Base-by-base conservation (phyloP, 2,113 vertebrate genomes). In the Sula dactylatra region DNA sequence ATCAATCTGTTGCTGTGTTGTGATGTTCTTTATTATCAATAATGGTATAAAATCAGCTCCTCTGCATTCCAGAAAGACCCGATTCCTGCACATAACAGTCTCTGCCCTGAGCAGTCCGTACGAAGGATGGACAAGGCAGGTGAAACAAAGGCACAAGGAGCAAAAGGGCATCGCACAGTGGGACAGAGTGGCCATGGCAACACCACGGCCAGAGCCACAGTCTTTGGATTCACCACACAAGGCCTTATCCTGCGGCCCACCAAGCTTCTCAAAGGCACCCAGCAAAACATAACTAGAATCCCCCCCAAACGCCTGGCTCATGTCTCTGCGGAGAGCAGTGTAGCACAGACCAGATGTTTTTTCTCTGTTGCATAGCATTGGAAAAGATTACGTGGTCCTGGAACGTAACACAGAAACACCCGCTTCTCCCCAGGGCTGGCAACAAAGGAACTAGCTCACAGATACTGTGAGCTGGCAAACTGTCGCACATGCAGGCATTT, bases 401-500 rank as follows among this genome's bases (percentile, higher is more conserved):
- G 1, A 26, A 56, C 0, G 0, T n/a, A 82, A 42, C 38, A 71
- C 22, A 18, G 56, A 40, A 59, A 76, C 10, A 26, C 5, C 10
- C 0, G 0, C 26, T 66, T 34, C 70, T 89, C 32, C 59, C 25
- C 4, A 20, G 17, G 59, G 47, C 55, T 87, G 69, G 34, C 0
- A 3, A 21, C 3, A 3, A 44, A 73, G 72, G 27, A 52, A 25
- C 4, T 11, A 21, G 61, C 58, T 70, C 2, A 4, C 0, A 3
- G 69, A 44, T 7, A 45, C 31, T 1, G 1, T 0, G 1, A 65
- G 54, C 31, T 49, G 50, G 55, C 92, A 86, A 69, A 58, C 44
- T 76, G 74, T 47, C 1, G 1, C 36, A 40, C 44, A 50, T 1
- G 1, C 6, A n/a, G 38, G 18, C 4, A 1, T 40, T 72, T 54